Conservation (phyloP, 1,140 invertebrate genomes). For the Sinonovacula constricta region DNA sequence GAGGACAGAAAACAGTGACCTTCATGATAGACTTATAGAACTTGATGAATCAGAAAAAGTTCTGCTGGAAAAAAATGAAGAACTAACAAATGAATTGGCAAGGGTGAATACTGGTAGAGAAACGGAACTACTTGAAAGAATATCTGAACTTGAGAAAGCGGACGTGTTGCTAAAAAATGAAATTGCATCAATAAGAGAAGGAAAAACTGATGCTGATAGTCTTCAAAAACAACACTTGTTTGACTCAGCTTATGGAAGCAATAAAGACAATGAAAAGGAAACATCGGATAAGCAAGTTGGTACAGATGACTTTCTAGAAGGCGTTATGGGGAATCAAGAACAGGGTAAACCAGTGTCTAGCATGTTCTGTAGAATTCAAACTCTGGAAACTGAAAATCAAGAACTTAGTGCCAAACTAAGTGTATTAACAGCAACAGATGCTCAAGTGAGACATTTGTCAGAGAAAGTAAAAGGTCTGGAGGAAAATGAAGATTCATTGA, state of each 20-base stretch:
- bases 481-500: conserved; percentile 70
- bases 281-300: conserved; percentile 47
- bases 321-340: conserved; percentile 38
- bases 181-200: conserved; percentile 12
- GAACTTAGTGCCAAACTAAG: conserved; percentile 55
- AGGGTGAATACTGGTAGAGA: conserved; percentile 49
- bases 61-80: conserved; percentile 57
- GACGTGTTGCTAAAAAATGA: conserved; percentile 48
- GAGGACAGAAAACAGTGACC: conserved; percentile 57
- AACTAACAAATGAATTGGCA: conserved; percentile 16
- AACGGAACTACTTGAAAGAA: conserved; percentile 51
- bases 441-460: conserved; percentile 58
- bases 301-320: conserved; percentile 54
- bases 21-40: conserved; percentile 60
- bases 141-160: conserved; percentile 60
- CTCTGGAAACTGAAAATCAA: conserved; percentile 66
- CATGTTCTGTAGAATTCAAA: conserved; percentile 66
- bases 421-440: conserved; percentile 53
- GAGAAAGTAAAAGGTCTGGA: conserved; percentile 69
- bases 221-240: conserved; percentile 17
- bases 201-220: conserved; percentile 6
- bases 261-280: neutral
- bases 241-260: conserved; percentile 30
- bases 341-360: conserved; percentile 59
- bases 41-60: conserved; percentile 57